A percentile compares a stretch with the other conserved stretches of the same genome.
Conservation (phyloP, 30 jellyfish, hydroid and myxozoan genomes). For the Mastigias papua region DNA sequence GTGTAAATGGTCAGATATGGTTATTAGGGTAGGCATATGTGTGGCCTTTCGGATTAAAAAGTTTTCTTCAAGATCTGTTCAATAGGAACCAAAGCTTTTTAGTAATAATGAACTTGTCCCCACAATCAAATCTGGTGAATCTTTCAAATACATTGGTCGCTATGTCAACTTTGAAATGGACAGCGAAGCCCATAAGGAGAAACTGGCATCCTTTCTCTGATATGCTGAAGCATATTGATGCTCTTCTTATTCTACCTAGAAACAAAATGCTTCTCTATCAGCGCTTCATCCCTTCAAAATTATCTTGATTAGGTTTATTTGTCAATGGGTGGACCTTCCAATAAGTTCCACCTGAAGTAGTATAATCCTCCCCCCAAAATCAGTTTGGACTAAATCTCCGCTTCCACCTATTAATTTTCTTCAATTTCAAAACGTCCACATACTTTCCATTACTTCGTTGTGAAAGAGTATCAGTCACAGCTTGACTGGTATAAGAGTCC, state of each 20-base stretch:
- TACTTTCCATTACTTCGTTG: too few relatives aligned
- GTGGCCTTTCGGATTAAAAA: too few relatives aligned
- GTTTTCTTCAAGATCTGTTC: too few relatives aligned
- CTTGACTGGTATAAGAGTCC: too few relatives aligned
- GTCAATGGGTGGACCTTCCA: neutral
- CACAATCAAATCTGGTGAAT: neutral
- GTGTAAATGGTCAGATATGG: too few relatives aligned
- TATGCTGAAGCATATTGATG: constrained; percentile 4
- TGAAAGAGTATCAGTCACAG: too few relatives aligned
- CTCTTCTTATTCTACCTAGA: constrained; percentile 23
- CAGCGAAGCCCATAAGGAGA: neutral
- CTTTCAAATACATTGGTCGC: constrained; percentile 25
- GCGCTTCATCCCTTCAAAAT: neutral
- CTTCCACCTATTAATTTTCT: too few relatives aligned
- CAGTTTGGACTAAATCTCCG: too few relatives aligned
- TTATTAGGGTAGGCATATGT: too few relatives aligned
- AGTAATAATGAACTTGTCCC: neutral
- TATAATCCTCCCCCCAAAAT: too few relatives aligned
- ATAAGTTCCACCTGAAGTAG: neutral
- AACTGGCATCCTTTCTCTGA: neutral
- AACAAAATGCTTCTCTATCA: neutral
- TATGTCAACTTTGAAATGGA: constrained; percentile 27
- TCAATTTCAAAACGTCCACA: too few relatives aligned
- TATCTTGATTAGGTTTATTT: constrained; percentile 6
- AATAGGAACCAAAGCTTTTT: constrained; percentile 8